Percentiles rank a stretch among this genome's conserved stretches.
Evolutionary conservation across 2,888 invertebrate species (phyloP).

Genomic region (Parnassius apollo): DNA sequence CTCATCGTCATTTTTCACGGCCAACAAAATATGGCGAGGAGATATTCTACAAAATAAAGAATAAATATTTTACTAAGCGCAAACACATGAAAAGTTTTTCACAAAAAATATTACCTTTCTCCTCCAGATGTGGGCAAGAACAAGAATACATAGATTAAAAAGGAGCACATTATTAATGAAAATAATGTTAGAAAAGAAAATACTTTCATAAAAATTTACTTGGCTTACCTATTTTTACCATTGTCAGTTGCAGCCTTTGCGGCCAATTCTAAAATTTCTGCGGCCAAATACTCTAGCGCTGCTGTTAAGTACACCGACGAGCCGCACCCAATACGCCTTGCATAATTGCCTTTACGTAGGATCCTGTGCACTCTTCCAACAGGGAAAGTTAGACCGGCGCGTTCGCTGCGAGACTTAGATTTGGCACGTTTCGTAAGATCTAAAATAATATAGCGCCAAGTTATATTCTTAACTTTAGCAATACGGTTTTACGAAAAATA

Average conservation of each 20-base stretch:
- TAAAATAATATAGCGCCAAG: constrained; percentile 8
- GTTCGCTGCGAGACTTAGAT: constrained; percentile 73
- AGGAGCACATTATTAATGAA: neutral
- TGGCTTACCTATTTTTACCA: constrained; percentile 79
- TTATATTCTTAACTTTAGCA: neutral
- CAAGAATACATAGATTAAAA: neutral
- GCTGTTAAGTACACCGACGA: constrained; percentile 80
- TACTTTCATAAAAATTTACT: too few species aligned
- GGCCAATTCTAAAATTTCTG: constrained; percentile 85
- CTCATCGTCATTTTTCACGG: constrained; percentile 91
- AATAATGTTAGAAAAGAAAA: too few species aligned
- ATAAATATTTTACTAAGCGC: neutral
- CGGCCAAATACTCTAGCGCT: constrained; percentile 85
- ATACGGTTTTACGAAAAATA: neutral
- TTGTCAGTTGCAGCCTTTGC: constrained; percentile 86
- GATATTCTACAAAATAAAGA: constrained; percentile 75
- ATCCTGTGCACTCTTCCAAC: constrained; percentile 82
- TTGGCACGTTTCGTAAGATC: constrained; percentile 48
- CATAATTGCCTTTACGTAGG: constrained; percentile 83
- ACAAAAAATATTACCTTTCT: too few species aligned
- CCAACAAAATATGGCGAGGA: constrained; percentile 89
- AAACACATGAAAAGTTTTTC: too few species aligned
- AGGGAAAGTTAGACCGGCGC: constrained; percentile 82
- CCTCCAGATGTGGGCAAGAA: constrained; percentile 1
- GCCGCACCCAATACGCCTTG: constrained; percentile 79